Evolutionary conservation across 2,113 vertebrate species (phyloP), one percentile per base, ranked within the genome.

Genomic region (Cryptotis parvus): DNA sequence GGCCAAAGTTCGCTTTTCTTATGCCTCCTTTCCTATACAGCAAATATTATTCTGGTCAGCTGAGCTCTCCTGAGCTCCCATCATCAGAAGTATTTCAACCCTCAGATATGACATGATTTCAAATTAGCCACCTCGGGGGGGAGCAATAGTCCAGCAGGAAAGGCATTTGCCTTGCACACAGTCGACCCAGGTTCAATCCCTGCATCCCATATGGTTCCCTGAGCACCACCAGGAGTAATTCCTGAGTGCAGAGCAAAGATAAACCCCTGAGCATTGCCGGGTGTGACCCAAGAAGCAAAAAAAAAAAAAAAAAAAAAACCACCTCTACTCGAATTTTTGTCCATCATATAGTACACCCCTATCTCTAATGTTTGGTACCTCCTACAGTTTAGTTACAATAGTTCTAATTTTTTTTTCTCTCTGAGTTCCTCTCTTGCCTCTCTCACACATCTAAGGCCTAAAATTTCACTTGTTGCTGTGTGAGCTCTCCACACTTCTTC

Each of bases 371-470:
- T 63, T 29, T 27, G 26, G 27, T 27, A 12, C 61, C 61, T 27
- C 10, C 16, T 63, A 55, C 4, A 55, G 18, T 55, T 55, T 26
- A 63, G 10, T 27, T 63, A 27, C 22, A 63, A 27, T 63, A 10
- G 10, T 4, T n/a, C n/a, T 26, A 10, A 63, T 6, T 27, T 15
- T 18, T 20, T 85, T 75, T 74, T 52, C 31, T 52, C 33, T 65
- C 29, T 14, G 87, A 33, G 9, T 69, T 87, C 87, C 52, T 80
- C 69, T 89, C 45, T 87, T 49, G 27, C 35, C 90, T 89, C 45
- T 90, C 82, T 89, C 31, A 84, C 26, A 70, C 2, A 39, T 78
- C 35, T 41, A 22, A 41, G n/a, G 33, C 39, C 12, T 79, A 15
- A 76, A 31, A 89, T 92, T 87, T 87, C 14, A 33, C 80, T 86